These are phyloP conservation scores for Dicyrtoma fusca DNA, from an alignment of 2,888 invertebrate genomes.

Conservation along the genomic window DNA sequence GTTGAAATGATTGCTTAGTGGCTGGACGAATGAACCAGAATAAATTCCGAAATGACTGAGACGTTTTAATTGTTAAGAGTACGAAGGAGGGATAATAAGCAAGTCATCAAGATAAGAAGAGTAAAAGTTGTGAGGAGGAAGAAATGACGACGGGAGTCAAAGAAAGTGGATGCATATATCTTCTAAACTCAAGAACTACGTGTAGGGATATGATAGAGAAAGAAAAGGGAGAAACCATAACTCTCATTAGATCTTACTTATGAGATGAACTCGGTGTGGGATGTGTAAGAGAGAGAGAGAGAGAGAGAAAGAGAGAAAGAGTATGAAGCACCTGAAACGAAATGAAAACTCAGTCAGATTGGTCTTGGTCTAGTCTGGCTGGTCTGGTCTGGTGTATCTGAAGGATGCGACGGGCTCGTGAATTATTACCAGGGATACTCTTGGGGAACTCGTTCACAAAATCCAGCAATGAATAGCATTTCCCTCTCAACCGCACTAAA, in stretches of 20 bases:
- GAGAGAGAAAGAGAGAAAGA: background rate
- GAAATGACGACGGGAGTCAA: background rate
- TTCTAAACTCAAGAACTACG: too few relatives aligned
- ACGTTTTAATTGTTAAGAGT: background rate
- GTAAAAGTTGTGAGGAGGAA: background rate
- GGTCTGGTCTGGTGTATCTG: slow-evolving; percentile 1
- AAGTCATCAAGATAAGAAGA: background rate
- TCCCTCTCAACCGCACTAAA: slow-evolving; percentile 28
- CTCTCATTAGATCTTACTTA: slow-evolving; percentile 30
- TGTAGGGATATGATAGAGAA: background rate
- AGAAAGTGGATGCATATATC: background rate
- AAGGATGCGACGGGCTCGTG: slow-evolving; percentile 30
- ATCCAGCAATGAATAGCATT: slow-evolving; percentile 27
- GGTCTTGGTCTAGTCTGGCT: too few relatives aligned
- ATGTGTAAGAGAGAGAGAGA: background rate
- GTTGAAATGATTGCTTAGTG: slow-evolving; percentile 2
- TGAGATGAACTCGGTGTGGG: slow-evolving; percentile 15
- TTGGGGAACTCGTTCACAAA: slow-evolving; percentile 29
- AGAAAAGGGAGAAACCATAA: slow-evolving; percentile 23
- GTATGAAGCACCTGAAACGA: slow-evolving; percentile 29
- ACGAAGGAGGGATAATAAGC: background rate
- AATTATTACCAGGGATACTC: slow-evolving; percentile 30
- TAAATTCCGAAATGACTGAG: background rate
- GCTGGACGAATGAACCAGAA: background rate
- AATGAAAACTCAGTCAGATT: slow-evolving; percentile 35